These are phyloP conservation scores for Sycophila texana DNA, from an alignment of 2,888 invertebrate genomes.

Conservation along the genomic window DNA sequence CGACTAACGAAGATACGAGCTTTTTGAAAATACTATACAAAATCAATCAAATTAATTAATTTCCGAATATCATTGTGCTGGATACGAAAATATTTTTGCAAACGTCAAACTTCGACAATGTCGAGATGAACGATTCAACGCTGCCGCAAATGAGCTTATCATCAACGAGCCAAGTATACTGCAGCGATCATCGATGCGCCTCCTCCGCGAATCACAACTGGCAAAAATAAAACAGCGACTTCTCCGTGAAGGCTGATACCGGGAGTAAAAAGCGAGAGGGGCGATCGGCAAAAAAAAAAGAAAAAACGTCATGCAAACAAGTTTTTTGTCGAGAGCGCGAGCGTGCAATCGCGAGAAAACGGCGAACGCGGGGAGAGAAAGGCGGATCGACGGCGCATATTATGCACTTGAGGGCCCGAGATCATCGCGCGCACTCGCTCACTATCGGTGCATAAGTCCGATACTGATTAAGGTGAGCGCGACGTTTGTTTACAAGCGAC, in stretches of 20 bases:
- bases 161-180: neutral
- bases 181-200: constrained; percentile 29
- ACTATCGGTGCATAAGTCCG: constrained; percentile 40
- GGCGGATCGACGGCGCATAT: neutral
- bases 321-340: constrained; percentile 36
- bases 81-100: too few species aligned
- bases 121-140: too few species aligned
- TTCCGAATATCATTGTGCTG: too few species aligned
- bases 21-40: too few species aligned
- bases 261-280: neutral
- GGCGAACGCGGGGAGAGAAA: neutral
- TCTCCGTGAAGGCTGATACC: constrained; percentile 31
- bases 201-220: constrained; percentile 3
- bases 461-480: constrained; percentile 43
- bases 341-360: constrained; percentile 2
- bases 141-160: neutral
- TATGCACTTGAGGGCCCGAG: constrained; percentile 27
- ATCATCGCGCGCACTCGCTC: constrained; percentile 33
- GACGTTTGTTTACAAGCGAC: constrained; percentile 46
- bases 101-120: too few species aligned
- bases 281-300: constrained; percentile 4
- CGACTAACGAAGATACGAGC: too few species aligned
- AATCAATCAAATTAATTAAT: too few species aligned
- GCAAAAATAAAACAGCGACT: constrained; percentile 9
- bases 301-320: constrained; percentile 44